Base-by-base conservation (phyloP, 1,140 invertebrate genomes). In the Neoseiulus cucumeris region DNA sequence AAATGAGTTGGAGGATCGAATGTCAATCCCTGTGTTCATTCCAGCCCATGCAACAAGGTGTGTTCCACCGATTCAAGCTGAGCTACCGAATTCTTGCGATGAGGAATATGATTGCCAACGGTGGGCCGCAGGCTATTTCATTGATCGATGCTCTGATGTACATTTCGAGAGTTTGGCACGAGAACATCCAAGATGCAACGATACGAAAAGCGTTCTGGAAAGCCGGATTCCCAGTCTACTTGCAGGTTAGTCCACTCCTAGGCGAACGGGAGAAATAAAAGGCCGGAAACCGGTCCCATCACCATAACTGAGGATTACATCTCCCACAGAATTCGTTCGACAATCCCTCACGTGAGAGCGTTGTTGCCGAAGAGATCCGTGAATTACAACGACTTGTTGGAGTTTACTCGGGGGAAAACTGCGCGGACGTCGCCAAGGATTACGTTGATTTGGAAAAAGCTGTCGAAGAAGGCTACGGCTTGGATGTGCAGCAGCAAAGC, bases 151-250 rank as follows among this genome's bases (percentile, higher is more conserved):
- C 51, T 25, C 51, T 59, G 14, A 25, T 29, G 51, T 59, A 59
- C 51, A 59, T 59, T 20, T 25, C 51, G 25, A 12, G 51, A 25
- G 51, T 59, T 1, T 59, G 51, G 51, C 51, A 59, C 22, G 51
- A 29, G 6, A 17, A 59, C 51, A 59, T 59, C 14, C 51, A 29
- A 17, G 51, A 59, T 29, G 51, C 33, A 2, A 59, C 25, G 25
- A 59, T 59, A 59, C 51, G 51, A 25, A 59, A 59, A 25, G 51
- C 51, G 14, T 59, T 59, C 51, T 59, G 33, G 25, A 59, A 59
- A 59, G 51, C 51, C 4, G 51, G 51, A 59, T 59, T 59, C 51
- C 51, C 51, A 1, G 51, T 59, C 4, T 59, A 59, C 9, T 20
- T 59, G 22, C 51, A 59, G 51, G 51, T 59, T 2, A 4, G 51